A percentile compares a stretch with the other conserved stretches of the same genome.
Conservation (phyloP, 2,113 vertebrate species). For the Boulengeromyrus knoepffleri region DNA sequence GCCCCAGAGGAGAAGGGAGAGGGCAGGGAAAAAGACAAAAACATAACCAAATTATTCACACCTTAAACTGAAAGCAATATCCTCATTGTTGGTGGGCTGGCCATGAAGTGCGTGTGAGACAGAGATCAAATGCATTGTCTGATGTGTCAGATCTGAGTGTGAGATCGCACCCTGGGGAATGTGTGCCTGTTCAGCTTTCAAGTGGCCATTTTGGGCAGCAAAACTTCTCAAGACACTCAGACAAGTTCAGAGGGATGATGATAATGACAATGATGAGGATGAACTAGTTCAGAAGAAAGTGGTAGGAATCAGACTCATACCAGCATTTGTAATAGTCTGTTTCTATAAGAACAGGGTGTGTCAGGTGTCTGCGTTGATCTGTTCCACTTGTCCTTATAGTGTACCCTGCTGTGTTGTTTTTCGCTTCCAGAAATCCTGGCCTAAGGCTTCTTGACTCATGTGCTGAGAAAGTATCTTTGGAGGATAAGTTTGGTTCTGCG, state of each 20-base stretch:
- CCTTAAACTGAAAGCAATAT: not conserved
- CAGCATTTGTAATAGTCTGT: not conserved
- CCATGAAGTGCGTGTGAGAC: not conserved
- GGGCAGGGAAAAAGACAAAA: not conserved
- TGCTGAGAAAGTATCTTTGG: not conserved
- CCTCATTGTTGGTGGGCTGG: not conserved
- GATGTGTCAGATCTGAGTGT: not conserved
- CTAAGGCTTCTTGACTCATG: not conserved
- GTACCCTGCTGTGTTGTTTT: not conserved
- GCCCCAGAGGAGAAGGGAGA: not conserved
- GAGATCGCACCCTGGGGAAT: not conserved
- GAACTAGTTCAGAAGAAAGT: not conserved
- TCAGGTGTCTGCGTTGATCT: not conserved
- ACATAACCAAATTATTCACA: not conserved
- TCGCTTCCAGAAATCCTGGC: not conserved
- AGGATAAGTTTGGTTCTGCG: not conserved
- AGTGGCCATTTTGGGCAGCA: not conserved
- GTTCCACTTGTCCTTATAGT: not conserved
- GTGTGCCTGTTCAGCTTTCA: not conserved
- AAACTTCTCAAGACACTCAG: not conserved
- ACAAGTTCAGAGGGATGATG: not conserved
- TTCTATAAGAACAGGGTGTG: not conserved
- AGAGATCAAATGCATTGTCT: not conserved
- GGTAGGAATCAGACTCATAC: not conserved
- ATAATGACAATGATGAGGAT: not conserved